Base-by-base conservation (phyloP, 2,113 vertebrate species). In the Saccopteryx leptura region DNA sequence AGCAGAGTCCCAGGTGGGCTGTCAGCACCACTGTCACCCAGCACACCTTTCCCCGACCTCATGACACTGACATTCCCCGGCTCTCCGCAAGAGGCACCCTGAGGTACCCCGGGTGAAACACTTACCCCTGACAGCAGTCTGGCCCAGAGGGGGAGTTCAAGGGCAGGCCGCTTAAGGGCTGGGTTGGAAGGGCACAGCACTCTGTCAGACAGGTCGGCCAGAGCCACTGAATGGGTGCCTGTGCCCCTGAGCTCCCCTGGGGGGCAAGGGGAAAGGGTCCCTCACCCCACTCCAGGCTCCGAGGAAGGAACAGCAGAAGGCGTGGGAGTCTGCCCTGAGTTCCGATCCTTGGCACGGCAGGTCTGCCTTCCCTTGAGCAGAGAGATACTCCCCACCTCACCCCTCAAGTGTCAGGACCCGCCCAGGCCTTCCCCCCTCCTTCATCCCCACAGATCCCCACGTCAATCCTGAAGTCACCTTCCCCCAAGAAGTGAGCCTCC, bases 1-100 rank as follows among this genome's bases (percentile, higher is more conserved):
- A 93, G 92, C 4, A 87, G 66, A 66, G 39, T 19, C 21, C 7
- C 17, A 10, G 5, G 26, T 78, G 90, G 96, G 98, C 95, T 96
- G 93, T 96, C 91, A 74, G 33, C 46, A 4, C 95, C 97, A 97
- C 97, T 97, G 97, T 98, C 97, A 96, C 97, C 88, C 95, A 97
- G 97, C 97, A 96, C 74, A 97, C 97, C 97, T 93, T 96, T 63
- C 90, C 98, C 91, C 96, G 96, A 98, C 95, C 97, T 97, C 96
- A 98, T 97, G 95, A 97, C 98, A 98, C 97, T 93, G 97, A 92
- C 96, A 97, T 97, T 97, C 97, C 94, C 95, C 92, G 48, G 84
- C 95, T 98, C 95, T 98, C 96, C 97, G 84, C 96, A 97, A 98
- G 96, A 96, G 84, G 76, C 74, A 87, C 83, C 95, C 95, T 72